Percentiles rank a stretch among this genome's conserved stretches.
Conservation (phyloP, 1,140 invertebrate genomes). For the Euwallacea fornicatus region DNA sequence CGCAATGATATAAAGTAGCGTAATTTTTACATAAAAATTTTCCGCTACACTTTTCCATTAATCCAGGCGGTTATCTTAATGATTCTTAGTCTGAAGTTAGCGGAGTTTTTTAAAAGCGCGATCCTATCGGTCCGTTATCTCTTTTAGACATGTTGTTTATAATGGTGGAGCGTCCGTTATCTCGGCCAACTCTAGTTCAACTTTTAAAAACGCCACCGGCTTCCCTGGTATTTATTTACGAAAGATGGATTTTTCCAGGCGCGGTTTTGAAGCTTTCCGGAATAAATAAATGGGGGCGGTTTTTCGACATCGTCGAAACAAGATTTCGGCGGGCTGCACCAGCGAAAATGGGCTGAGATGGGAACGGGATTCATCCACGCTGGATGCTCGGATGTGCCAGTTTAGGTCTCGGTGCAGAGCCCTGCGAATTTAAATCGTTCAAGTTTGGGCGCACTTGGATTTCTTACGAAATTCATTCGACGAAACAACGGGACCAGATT, state of each 20-base stretch:
- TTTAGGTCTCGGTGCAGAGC: too few relatives aligned
- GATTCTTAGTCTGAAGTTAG: constrained; percentile 53
- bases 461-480: too few relatives aligned
- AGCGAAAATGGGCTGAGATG: too few relatives aligned
- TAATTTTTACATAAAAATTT: constrained; percentile 55
- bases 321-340: too few relatives aligned
- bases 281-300: neutral
- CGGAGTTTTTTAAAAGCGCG: constrained; percentile 51
- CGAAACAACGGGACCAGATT: too few relatives aligned
- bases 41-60: constrained; percentile 54
- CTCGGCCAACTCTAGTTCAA: constrained; percentile 35
- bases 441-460: too few relatives aligned
- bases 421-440: too few relatives aligned
- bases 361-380: too few relatives aligned
- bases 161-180: constrained; percentile 34
- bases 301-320: too few relatives aligned
- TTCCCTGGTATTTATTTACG: constrained; percentile 34
- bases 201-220: constrained; percentile 37
- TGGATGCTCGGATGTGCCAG: too few relatives aligned
- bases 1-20: constrained; percentile 52
- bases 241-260: constrained; percentile 33
- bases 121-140: constrained; percentile 47
- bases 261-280: neutral
- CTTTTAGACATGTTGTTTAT: constrained; percentile 46
- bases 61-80: constrained; percentile 54